Base-by-base conservation (phyloP, 2,797 vertebrate genomes). In the Pempheris klunzingeri region DNA sequence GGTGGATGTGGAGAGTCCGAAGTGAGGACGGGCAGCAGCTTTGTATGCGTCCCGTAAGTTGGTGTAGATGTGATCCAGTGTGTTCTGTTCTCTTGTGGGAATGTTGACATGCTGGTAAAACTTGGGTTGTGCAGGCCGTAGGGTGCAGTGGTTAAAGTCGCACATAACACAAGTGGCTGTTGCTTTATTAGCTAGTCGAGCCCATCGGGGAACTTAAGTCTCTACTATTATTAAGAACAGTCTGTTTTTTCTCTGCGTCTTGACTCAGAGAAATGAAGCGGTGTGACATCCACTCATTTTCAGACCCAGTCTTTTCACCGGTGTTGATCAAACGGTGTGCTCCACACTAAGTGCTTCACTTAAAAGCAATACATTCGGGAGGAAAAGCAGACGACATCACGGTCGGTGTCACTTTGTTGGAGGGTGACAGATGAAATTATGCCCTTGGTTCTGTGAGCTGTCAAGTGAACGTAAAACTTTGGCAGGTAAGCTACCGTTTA, bases 301-400 rank as follows among this genome's bases (percentile, higher is more conserved):
- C 14, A 41, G 55, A 55, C 34, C 6, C 22, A 13, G 24, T 46
- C 9, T 39, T 26, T 67, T 57, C 14, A 4, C 22, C 47, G 0
- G 72, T 4, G 34, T 26, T 69, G 53, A 76, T 71, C 64, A 78
- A 63, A 82, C 67, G 47, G 60, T 44, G 63, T n/a, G 30, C 74
- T 72, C 62, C 4, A 15, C 50, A 30, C 46, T 5, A 57, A 75
- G 15, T n/a, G 7, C 74, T 76, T 68, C 52, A 63, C 46, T 66
- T 77, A 53, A 81, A 79, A 49, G 68, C 72, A 62, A 81, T 78
- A 74, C 1, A 79, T 78, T 65, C 71, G 54, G 74, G 54, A 46
- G 68, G 64, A 43, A 50, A 75, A 63, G 66, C 66, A 71, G 74
- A 78, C 52, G 38, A 53, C 67, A 46, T 75, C 73, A 38, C 63